phyloP scores from a whole-genome alignment of 2,797 vertebrate species.

The Propithecus perrieri region DNA sequence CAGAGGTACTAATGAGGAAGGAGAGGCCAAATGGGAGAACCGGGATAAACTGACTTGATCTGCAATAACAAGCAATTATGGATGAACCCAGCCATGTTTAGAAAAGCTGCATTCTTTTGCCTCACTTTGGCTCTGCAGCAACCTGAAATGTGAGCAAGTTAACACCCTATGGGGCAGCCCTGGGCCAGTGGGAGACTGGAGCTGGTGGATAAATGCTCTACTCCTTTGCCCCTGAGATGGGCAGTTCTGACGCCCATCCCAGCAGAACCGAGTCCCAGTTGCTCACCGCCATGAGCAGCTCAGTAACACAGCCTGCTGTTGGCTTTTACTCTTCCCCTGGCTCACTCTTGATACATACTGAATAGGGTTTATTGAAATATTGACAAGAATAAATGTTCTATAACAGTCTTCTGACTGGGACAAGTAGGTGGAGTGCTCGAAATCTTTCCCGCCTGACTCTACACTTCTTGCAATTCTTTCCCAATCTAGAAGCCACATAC shows the following conservation, averaged over 20 bases:
- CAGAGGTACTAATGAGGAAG: neutral
- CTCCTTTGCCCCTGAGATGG: neutral
- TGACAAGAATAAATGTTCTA: neutral
- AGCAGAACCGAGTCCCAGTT: neutral
- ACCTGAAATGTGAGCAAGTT: neutral
- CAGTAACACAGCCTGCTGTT: neutral
- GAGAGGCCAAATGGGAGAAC: neutral
- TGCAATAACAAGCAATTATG: neutral
- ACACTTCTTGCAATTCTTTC: neutral
- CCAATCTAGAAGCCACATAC: neutral
- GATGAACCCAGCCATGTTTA: neutral
- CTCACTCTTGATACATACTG: neutral
- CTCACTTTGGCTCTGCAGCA: neutral
- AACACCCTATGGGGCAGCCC: rapidly evolving
- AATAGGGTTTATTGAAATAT: neutral
- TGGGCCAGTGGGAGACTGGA: neutral
- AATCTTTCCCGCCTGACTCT: neutral
- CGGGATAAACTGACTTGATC: neutral
- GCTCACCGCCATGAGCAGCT: neutral
- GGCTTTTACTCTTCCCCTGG: neutral
- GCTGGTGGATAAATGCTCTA: neutral
- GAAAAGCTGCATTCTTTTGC: neutral
- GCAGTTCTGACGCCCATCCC: neutral
- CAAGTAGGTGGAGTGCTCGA: neutral
- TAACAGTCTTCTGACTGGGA: neutral